Base-by-base conservation (phyloP, 2,797 vertebrate species). In the Tragelaphus eurycerus region DNA sequence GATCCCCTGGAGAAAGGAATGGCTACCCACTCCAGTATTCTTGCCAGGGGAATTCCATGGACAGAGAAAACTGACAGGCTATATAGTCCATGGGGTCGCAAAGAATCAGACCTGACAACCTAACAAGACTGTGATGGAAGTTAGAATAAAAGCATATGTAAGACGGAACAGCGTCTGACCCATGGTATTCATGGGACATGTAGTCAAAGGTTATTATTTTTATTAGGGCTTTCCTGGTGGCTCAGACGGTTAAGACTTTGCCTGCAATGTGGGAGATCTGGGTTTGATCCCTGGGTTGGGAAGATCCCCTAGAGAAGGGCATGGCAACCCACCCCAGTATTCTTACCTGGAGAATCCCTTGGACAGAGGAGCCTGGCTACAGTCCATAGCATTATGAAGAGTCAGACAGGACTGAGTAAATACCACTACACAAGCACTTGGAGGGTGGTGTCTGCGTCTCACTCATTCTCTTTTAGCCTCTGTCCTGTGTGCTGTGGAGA, bases 181-280 rank as follows among this genome's bases (percentile, higher is more conserved):
- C 29, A 13, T 2, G 16, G 15, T 0, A 2, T 15, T 15, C 7
- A 4, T 8, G 8, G 16, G 3, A 4, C 4, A 10, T 14, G 4
- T 1, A 8, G 13, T 9, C 19, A 31, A 12, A n/a, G 60, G 52
- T 50, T 2, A 2, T 21, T 8, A 4, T 38, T 48, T 64, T 43
- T 19, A 12, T 17, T 81, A 71, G 19, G n/a, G 34, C 64, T 71
- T 38, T 34, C n/a, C 64, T 38, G n/a, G n/a, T 38, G 64, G 19
- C 10, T 71, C 64, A 71, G 64, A 71, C 21, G 19, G 64, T 71
- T 38, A 71, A 71, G 64, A 71, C 12, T 38, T 10, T 38, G 64
- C n/a, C 19, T 71, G 64, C n/a, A 71, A 38, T 23, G 19, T 71
- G 64, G 64, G 19, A 71, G n/a, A 71, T 71, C 64, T 38, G 64